Evolutionary conservation across 1,140 invertebrate species (phyloP).

Genomic region (Tetranychus cinnabarinus): DNA sequence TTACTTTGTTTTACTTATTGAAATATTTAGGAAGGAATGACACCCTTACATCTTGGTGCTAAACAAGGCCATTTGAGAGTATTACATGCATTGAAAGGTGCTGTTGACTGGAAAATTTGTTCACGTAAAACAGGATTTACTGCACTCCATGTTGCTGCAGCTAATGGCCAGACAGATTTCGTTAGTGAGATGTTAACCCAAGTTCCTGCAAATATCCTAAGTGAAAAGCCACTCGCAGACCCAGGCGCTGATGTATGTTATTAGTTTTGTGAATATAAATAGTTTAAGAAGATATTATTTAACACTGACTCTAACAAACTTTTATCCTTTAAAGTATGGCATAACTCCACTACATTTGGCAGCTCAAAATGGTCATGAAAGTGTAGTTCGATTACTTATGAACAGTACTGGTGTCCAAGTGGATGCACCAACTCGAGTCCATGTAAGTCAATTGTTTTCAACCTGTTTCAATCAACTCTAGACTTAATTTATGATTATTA

Average conservation of each 20-base stretch:
- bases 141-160: conserved; percentile 88
- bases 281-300: not conserved
- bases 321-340: conserved; percentile 35
- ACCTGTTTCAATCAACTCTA: not conserved
- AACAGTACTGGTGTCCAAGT: conserved; percentile 92
- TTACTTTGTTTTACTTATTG: conserved; percentile 19
- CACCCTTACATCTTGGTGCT: conserved; percentile 64
- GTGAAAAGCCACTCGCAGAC: conserved; percentile 57
- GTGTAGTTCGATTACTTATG: conserved; percentile 73
- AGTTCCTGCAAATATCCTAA: conserved; percentile 79
- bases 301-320: not conserved
- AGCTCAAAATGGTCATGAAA: conserved; percentile 89
- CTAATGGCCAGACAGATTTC: conserved; percentile 92
- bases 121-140: conserved; percentile 42
- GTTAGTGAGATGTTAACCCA: conserved; percentile 75
- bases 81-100: conserved; percentile 64
- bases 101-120: conserved; percentile 27
- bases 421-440: conserved; percentile 74
- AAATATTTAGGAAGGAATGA: conserved; percentile 41
- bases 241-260: conserved; percentile 35
- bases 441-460: conserved; percentile 1
- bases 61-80: conserved; percentile 82
- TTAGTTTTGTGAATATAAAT: not conserved
- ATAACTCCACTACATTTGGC: conserved; percentile 89
- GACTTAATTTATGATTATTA: not conserved